Conservation (phyloP, 2,888 invertebrate species). For the Drosophila algonquin region DNA sequence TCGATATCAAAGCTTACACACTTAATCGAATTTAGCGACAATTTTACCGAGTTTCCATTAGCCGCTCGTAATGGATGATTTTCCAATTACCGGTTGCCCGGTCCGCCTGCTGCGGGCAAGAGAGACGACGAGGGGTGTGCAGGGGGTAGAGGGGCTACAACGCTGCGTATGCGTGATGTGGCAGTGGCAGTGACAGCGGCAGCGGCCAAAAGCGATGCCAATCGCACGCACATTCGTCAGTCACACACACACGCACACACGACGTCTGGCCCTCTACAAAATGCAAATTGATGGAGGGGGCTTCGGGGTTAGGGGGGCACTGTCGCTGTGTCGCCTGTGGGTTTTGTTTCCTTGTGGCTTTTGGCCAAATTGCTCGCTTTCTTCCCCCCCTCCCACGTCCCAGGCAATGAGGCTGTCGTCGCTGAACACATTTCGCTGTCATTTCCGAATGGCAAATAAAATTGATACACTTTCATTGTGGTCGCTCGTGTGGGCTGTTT, state of each 20-base stretch:
- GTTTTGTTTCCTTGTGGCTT: slow-evolving; percentile 73
- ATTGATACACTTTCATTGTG: slow-evolving; percentile 48
- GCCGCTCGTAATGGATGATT: slow-evolving; percentile 74
- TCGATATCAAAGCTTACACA: slow-evolving; percentile 65
- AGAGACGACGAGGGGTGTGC: background rate
- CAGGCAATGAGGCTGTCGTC: slow-evolving; percentile 43
- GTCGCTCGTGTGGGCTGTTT: slow-evolving; percentile 19
- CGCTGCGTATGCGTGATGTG: slow-evolving; percentile 62
- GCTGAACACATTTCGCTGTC: slow-evolving; percentile 56
- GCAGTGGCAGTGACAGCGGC: slow-evolving; percentile 28
- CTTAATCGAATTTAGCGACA: slow-evolving; percentile 75
- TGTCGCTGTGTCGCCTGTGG: slow-evolving; percentile 52
- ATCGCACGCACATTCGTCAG: slow-evolving; percentile 72
- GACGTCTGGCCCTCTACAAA: slow-evolving; percentile 32
- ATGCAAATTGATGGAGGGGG: slow-evolving; percentile 67
- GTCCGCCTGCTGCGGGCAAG: background rate
- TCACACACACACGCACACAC: background rate
- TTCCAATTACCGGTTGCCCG: slow-evolving; percentile 72
- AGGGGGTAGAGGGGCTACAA: slow-evolving; percentile 1
- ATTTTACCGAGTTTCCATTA: slow-evolving; percentile 72
- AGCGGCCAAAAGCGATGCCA: slow-evolving; percentile 39
- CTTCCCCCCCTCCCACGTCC: slow-evolving; percentile 20
- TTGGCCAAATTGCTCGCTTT: slow-evolving; percentile 68
- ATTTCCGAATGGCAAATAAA: slow-evolving; percentile 55
- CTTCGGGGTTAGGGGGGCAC: background rate